Evolutionary conservation across 2,888 invertebrate species (phyloP).

Genomic region (Lamproptera curius): DNA sequence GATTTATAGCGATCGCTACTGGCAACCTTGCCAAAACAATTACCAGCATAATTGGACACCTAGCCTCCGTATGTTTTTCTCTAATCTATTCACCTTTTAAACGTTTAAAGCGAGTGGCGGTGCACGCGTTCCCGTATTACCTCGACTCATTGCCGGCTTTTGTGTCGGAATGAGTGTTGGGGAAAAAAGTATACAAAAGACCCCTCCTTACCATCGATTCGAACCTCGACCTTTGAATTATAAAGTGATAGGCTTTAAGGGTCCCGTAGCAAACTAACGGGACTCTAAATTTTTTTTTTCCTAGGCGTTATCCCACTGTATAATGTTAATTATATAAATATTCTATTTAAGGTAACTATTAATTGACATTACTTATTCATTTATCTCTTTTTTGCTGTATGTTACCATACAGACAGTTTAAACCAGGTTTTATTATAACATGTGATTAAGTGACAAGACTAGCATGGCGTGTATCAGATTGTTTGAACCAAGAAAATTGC

Average conservation of each 20-base stretch:
- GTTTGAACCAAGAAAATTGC: no score
- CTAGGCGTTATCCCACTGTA: no score
- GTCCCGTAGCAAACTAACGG: no score
- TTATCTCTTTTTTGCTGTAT: no score
- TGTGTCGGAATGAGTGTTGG: slow-evolving; percentile 21
- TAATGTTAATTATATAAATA: no score
- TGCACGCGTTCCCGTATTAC: slow-evolving; percentile 33
- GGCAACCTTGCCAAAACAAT: slow-evolving; percentile 35
- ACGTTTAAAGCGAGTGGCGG: slow-evolving; percentile 33
- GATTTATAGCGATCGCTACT: slow-evolving; percentile 16
- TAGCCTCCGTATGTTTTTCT: slow-evolving; percentile 29
- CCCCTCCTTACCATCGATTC: slow-evolving; percentile 7
- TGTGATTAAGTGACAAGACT: no score
- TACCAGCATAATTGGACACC: slow-evolving; percentile 29
- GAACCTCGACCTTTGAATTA: slow-evolving; percentile 8
- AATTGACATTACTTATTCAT: no score
- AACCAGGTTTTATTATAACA: no score
- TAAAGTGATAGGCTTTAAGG: slow-evolving; percentile 2
- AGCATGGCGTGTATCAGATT: no score
- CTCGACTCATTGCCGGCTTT: slow-evolving; percentile 32
- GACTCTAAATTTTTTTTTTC: no score
- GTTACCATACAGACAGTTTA: background rate
- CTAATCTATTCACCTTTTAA: slow-evolving; percentile 30
- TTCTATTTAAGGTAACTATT: no score
- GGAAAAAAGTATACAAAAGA: slow-evolving; percentile 8